These are phyloP conservation scores for Phalacrocorax pelagicus DNA, from an alignment of 2,113 vertebrate genomes.

Conservation along the genomic window DNA sequence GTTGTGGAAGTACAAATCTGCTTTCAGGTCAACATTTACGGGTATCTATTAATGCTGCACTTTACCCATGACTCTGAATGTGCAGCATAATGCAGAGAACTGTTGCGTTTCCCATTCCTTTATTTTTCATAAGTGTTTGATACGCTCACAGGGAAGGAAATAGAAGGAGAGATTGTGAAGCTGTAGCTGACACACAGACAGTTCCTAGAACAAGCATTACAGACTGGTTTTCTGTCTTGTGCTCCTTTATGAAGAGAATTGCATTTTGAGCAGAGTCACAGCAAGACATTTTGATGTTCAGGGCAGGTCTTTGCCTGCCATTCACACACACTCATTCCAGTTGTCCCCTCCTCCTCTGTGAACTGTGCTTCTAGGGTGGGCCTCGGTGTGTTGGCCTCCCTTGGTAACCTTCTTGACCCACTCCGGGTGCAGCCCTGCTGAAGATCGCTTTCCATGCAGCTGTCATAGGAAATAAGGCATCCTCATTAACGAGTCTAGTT, in stretches of 20 bases:
- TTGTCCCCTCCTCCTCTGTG: background rate
- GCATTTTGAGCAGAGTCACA: background rate
- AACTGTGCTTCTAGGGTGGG: background rate
- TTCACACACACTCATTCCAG: background rate
- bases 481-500: background rate
- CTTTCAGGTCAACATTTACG: background rate
- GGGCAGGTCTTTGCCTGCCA: background rate
- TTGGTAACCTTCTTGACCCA: background rate
- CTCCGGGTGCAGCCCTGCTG: background rate
- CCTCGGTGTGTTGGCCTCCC: background rate
- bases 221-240: background rate
- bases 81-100: background rate
- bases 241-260: background rate
- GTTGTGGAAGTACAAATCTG: background rate
- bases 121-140: background rate
- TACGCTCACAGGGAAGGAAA: background rate
- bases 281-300: background rate
- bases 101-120: background rate
- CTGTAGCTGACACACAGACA: background rate
- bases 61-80: background rate
- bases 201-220: background rate
- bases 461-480: background rate
- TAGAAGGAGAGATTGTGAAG: background rate
- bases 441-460: background rate
- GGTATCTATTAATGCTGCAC: background rate